Evolutionary conservation across 1,140 invertebrate species (phyloP).

Genomic region (Drosophila fuyamai): DNA sequence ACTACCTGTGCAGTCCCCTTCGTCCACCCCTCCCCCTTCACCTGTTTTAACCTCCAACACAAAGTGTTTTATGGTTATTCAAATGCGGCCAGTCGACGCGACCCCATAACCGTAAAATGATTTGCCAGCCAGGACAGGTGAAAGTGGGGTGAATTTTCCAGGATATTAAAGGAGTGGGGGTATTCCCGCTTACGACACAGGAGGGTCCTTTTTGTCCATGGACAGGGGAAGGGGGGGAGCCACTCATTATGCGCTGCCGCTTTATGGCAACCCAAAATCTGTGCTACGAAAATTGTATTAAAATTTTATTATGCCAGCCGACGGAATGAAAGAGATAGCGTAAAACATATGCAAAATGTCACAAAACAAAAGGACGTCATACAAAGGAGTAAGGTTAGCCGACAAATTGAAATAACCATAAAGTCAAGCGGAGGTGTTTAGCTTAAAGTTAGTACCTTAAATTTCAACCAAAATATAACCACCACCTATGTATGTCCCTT

Average conservation of each 20-base stretch:
- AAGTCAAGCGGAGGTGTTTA: not conserved
- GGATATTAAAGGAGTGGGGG: not conserved
- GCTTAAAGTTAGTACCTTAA: not conserved
- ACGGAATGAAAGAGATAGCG: not conserved
- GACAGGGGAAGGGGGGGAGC: not conserved
- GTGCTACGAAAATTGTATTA: slow-evolving; percentile 46
- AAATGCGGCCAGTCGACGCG: slow-evolving; percentile 61
- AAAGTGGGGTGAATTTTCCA: not conserved
- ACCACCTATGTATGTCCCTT: not conserved
- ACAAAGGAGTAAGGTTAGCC: slow-evolving; percentile 4
- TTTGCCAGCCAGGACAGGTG: slow-evolving; percentile 40
- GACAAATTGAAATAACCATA: slow-evolving; percentile 17
- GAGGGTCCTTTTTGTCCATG: not conserved
- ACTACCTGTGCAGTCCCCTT: slow-evolving; percentile 19
- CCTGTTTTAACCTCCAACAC: not conserved
- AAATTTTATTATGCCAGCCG: slow-evolving; percentile 43
- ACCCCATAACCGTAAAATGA: slow-evolving; percentile 68
- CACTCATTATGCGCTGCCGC: slow-evolving; percentile 50
- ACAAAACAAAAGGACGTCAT: not conserved
- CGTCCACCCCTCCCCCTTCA: not conserved
- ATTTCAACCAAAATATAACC: not conserved
- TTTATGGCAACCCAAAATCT: slow-evolving; percentile 42
- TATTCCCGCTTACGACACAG: not conserved
- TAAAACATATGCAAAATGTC: slow-evolving; percentile 20
- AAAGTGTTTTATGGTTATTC: slow-evolving; percentile 71